A percentile compares a stretch with the other conserved stretches of the same genome.
Conservation (phyloP, 2,888 invertebrate genomes). For the Dynastes grantii region DNA sequence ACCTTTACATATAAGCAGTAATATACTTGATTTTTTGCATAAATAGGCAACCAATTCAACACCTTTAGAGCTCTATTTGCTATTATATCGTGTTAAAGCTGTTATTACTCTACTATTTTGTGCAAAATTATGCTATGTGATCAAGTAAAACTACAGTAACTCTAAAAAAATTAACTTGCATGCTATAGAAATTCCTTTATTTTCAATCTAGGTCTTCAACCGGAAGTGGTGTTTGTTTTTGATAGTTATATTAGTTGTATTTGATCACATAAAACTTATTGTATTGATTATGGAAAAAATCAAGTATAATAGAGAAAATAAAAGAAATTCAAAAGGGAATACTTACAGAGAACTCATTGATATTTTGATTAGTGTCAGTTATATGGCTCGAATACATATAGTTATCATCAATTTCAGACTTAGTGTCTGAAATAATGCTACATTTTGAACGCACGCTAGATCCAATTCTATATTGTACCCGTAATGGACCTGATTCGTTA, state of each 20-base stretch:
- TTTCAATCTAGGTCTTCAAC: too few relatives aligned
- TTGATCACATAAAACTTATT: too few relatives aligned
- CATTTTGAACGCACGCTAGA: constrained; percentile 64
- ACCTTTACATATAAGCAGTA: constrained; percentile 38
- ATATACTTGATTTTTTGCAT: constrained; percentile 45
- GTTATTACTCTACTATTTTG: too few relatives aligned
- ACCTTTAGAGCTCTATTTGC: too few relatives aligned
- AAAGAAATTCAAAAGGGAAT: constrained; percentile 49
- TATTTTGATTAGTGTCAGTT: constrained; percentile 61
- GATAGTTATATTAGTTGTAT: too few relatives aligned
- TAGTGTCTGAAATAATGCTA: constrained; percentile 69
- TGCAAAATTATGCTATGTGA: background rate
- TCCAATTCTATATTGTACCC: constrained; percentile 63
- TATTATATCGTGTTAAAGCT: background rate
- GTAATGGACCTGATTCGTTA: constrained; percentile 60
- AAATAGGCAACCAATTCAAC: background rate
- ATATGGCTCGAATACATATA: constrained; percentile 59
- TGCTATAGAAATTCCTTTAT: too few relatives aligned
- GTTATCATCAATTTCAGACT: constrained; percentile 59
- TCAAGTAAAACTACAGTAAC: background rate
- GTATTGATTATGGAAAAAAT: constrained; percentile 21
- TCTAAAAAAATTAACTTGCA: background rate
- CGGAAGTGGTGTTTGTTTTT: too few relatives aligned
- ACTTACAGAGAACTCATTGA: constrained; percentile 61
- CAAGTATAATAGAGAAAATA: constrained; percentile 35